Base-by-base conservation (phyloP, 2,888 invertebrate genomes). In the Brachycybe producta region DNA sequence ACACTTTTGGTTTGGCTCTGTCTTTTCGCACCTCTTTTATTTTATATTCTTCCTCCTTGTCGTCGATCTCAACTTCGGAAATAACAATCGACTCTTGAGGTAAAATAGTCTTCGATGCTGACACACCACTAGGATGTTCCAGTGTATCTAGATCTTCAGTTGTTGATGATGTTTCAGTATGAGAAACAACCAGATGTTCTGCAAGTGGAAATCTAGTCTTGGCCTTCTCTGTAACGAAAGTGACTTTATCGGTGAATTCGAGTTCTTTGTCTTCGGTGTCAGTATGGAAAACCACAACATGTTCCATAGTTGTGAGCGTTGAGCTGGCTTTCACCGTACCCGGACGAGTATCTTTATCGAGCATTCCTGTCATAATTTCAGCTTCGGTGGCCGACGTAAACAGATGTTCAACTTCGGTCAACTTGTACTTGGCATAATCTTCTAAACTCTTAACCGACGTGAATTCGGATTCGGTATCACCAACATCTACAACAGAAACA, bases 401-500 rank as follows among this genome's bases (percentile, higher is more conserved):
- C 24, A 54, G 40, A 28, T 54, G 54, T 30, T 54, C 54, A 15
- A 41, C 50, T 15, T 41, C 35, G n/a, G 50, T 32, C 5, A 54
- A 27, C 30, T 27, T 49, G 24, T 46, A 32, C 41, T 50, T 56
- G 5, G 55, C 55, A 15, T 21, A 32, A 19, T 46, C 24, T 34
- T 42, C 38, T 30, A 35, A 17, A 3, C 47, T 21, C 34, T 41
- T 49, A 1, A 38, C 45, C 2, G 30, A 5, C 23, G 43, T 45
- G n/a, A 54, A 49, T 28, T 50, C 40, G 7, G 47, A 41, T 38
- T 54, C 54, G 23, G 35, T 42, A 27, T 56, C 57, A 27, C 48
- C 49, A 4, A 47, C 38, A 44, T 58, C 52, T 5, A 59, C 52
- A 53, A 59, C 57, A n/a, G 55, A 55, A 4, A 61, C 53, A 30